phyloP scores from a whole-genome alignment of 2,113 vertebrate genomes.

The Notothenia coriiceps region DNA sequence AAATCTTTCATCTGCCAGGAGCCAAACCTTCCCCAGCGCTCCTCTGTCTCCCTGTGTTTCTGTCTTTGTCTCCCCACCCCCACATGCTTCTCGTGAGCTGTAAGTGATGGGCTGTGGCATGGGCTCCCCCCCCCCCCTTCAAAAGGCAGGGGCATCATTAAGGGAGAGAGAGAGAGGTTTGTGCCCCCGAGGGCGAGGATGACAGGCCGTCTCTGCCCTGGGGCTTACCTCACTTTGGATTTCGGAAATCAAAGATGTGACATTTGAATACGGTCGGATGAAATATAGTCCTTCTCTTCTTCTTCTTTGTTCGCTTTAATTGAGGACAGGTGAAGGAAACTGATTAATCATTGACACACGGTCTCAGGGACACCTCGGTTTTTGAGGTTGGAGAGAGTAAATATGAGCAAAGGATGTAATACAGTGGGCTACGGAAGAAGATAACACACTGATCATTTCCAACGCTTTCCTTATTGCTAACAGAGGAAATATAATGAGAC shows the following conservation, averaged over 20 bases:
- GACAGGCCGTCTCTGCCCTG: constrained; percentile 82
- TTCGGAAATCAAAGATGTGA: constrained; percentile 82
- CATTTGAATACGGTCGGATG: constrained; percentile 80
- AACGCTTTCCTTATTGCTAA: not conserved
- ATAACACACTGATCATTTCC: constrained; percentile 50
- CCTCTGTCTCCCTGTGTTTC: constrained; percentile 66
- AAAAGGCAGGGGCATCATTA: constrained; percentile 85
- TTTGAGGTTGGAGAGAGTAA: constrained; percentile 32
- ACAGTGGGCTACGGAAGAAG: not conserved
- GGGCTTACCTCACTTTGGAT: constrained; percentile 82
- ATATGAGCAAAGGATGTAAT: constrained; percentile 8
- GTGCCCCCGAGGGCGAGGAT: constrained; percentile 80
- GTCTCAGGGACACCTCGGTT: constrained; percentile 5
- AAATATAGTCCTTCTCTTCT: constrained; percentile 56
- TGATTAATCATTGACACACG: constrained; percentile 57
- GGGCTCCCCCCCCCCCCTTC: constrained; percentile 71
- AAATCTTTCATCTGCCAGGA: constrained; percentile 70
- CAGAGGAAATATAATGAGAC: constrained; percentile 1
- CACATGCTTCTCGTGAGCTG: too few species aligned
- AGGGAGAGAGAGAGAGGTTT: constrained; percentile 79
- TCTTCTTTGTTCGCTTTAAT: constrained; percentile 44
- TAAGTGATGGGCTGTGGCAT: constrained; percentile 84
- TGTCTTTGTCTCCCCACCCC: constrained; percentile 63
- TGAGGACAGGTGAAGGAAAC: constrained; percentile 26
- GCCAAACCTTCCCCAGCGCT: constrained; percentile 50